Evolutionary conservation across 2,113 vertebrate genomes (phyloP).

Genomic region (Pluvialis apricaria): DNA sequence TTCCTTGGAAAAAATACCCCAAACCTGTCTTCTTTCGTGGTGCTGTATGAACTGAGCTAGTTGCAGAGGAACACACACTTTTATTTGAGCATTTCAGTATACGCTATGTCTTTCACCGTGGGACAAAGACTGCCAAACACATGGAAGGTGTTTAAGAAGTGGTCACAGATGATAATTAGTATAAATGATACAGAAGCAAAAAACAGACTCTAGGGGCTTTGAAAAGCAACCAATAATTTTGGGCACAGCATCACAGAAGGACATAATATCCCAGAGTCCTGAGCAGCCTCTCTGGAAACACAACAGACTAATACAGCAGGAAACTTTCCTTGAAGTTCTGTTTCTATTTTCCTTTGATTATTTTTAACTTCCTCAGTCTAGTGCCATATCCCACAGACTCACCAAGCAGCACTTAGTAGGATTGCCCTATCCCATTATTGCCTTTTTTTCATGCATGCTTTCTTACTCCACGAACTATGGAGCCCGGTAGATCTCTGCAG

Average conservation of each 20-base stretch:
- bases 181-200: not conserved
- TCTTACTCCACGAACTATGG: not conserved
- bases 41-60: not conserved
- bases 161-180: not conserved
- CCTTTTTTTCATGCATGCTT: not conserved
- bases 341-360: not conserved
- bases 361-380: not conserved
- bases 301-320: not conserved
- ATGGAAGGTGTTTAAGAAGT: not conserved
- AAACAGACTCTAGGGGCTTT: not conserved
- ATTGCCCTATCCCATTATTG: not conserved
- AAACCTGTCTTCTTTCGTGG: not conserved
- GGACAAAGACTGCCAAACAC: not conserved
- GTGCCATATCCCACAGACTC: not conserved
- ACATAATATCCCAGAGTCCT: not conserved
- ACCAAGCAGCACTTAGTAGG: not conserved
- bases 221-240: not conserved
- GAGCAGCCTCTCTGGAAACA: not conserved
- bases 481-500: not conserved
- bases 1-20: not conserved
- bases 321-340: not conserved
- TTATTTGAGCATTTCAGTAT: not conserved
- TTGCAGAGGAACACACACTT: not conserved
- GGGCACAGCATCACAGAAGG: not conserved
- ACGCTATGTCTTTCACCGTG: not conserved